Percentiles rank a stretch among this genome's conserved stretches.
phyloP scores from a whole-genome alignment of 2,113 vertebrate genomes.

The Myanophis thanlyinensis region DNA sequence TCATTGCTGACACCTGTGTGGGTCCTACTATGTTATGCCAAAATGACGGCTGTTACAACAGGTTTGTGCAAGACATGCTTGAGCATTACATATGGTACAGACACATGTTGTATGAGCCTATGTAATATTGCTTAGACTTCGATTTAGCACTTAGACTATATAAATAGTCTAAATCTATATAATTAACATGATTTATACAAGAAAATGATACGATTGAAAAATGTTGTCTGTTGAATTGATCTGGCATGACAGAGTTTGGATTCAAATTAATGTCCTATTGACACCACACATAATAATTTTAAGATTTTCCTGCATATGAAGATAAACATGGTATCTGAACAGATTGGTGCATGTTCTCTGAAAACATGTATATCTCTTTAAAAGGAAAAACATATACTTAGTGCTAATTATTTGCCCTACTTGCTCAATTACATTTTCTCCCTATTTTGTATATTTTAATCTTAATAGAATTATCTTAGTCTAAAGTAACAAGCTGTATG shows the following conservation, averaged over 20 bases:
- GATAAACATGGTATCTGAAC: not conserved
- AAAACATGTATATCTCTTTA: not conserved
- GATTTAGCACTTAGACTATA: not conserved
- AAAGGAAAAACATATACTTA: not conserved
- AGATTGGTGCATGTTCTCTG: not conserved
- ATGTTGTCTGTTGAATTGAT: not conserved
- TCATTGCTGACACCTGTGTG: not conserved
- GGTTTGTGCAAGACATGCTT: not conserved
- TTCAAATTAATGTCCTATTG: not conserved
- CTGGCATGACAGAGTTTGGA: conserved; percentile 8
- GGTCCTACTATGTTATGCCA: not conserved
- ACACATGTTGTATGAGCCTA: not conserved
- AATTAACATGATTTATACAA: conserved; percentile 35
- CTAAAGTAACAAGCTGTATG: not conserved
- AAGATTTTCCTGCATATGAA: not conserved
- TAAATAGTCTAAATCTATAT: not conserved
- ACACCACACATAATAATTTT: not conserved
- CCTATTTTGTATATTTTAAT: not conserved
- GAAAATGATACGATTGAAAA: conserved; percentile 22
- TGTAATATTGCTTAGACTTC: not conserved
- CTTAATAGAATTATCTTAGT: not conserved
- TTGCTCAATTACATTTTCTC: not conserved
- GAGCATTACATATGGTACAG: not conserved
- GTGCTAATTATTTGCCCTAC: not conserved
- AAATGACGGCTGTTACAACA: not conserved